Conservation (phyloP, 2,113 vertebrate genomes). For the Montifringilla adamsi region DNA sequence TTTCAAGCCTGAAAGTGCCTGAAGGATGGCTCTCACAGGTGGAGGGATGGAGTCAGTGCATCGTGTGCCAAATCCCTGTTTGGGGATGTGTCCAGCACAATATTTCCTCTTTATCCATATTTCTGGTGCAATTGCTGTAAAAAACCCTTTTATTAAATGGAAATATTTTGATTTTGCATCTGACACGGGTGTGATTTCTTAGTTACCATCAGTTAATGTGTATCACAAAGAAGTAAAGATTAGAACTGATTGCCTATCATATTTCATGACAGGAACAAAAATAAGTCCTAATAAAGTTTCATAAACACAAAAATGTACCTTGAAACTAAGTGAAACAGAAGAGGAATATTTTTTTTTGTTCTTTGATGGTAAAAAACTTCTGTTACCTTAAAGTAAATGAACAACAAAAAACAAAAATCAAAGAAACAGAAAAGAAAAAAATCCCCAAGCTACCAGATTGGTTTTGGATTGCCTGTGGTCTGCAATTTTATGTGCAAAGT, state of each 20-base stretch:
- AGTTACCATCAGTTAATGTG: background rate
- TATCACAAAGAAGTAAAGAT: background rate
- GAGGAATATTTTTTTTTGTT: background rate
- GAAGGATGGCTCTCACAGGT: background rate
- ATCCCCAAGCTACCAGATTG: background rate
- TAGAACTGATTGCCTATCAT: background rate
- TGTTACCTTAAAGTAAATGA: background rate
- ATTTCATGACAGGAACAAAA: background rate
- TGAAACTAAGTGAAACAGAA: background rate
- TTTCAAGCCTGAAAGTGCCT: background rate
- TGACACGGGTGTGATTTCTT: accelerated
- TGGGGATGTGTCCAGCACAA: background rate
- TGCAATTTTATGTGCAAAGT: background rate
- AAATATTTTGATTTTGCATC: background rate
- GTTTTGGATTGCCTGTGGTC: background rate
- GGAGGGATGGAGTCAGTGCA: accelerated
- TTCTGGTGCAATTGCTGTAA: background rate
- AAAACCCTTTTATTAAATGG: background rate
- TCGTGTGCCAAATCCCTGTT: accelerated
- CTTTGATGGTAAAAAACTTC: background rate
- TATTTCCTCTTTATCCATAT: background rate
- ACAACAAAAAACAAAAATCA: background rate
- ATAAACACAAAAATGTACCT: background rate
- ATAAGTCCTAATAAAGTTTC: background rate
- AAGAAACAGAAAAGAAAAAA: background rate